Conservation (phyloP, 37 sponge, comb jelly and placozoan genomes). For the Axinella damicornis region DNA sequence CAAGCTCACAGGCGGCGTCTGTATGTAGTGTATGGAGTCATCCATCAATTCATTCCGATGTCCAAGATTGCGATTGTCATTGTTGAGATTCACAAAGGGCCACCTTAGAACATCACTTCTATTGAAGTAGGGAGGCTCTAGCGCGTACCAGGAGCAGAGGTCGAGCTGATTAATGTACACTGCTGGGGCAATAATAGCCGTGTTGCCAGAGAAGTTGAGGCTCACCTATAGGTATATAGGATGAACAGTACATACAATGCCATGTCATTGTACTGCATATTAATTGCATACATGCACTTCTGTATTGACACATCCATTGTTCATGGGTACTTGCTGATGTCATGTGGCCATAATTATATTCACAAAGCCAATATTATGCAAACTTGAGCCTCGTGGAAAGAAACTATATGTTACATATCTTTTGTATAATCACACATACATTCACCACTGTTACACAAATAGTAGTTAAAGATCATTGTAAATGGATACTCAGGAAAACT, state of each 20-base stretch:
- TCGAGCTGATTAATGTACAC: constrained; percentile 22
- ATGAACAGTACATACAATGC: not conserved
- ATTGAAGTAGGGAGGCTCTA: constrained; percentile 21
- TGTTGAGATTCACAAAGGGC: constrained; percentile 16
- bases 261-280: not conserved
- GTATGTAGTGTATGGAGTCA: not conserved
- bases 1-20: not conserved
- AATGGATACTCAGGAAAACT: not conserved
- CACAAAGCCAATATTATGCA: too few relatives aligned
- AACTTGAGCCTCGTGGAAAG: too few relatives aligned
- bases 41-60: not conserved
- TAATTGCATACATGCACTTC: too few relatives aligned
- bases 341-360: too few relatives aligned
- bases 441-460: too few relatives aligned
- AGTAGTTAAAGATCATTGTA: not conserved
- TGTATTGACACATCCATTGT: too few relatives aligned
- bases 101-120: constrained; percentile 9
- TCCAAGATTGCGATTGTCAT: constrained; percentile 4
- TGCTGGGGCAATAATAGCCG: constrained; percentile 18
- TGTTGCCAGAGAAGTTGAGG: constrained; percentile 37
- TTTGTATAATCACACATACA: too few relatives aligned
- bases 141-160: constrained; percentile 20
- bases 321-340: too few relatives aligned
- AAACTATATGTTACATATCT: too few relatives aligned
- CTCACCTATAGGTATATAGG: constrained; percentile 1